Conservation (phyloP, 1,140 invertebrate genomes). For the Mactra quadrangularis region DNA sequence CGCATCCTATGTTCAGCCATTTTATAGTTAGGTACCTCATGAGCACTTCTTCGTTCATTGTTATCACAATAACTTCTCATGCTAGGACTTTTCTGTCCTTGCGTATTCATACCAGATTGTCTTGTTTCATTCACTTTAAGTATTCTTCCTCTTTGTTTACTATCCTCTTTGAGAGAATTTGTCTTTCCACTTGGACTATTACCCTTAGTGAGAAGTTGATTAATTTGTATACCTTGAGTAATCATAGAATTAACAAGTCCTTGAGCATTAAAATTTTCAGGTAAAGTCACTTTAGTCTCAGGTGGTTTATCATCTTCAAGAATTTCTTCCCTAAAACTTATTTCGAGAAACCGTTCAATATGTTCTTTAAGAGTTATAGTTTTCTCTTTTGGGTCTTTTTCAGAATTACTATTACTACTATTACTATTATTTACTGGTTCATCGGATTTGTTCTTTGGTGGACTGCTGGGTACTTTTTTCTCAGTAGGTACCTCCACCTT, state of each 20-base stretch:
- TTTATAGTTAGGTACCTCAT: neutral
- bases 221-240: slow-evolving; percentile 28
- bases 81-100: slow-evolving; percentile 15
- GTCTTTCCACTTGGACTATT: neutral
- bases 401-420: slow-evolving; percentile 33
- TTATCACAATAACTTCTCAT: neutral
- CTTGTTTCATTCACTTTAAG: neutral
- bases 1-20: neutral
- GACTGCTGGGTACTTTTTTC: neutral
- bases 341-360: slow-evolving; percentile 75
- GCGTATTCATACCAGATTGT: neutral
- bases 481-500: neutral
- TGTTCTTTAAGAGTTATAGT: slow-evolving; percentile 74
- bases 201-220: neutral
- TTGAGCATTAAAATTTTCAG: slow-evolving; percentile 50
- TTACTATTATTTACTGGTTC: neutral
- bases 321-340: slow-evolving; percentile 66
- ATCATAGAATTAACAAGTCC: slow-evolving; percentile 57
- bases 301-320: slow-evolving; percentile 1
- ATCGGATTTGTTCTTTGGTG: slow-evolving; percentile 22
- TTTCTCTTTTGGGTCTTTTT: neutral
- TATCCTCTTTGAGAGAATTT: neutral
- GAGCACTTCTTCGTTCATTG: neutral
- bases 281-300: neutral
- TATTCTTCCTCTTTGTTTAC: neutral